Evolutionary conservation across 2,888 invertebrate genomes (phyloP).

Genomic region (Uropetala carovei): DNA sequence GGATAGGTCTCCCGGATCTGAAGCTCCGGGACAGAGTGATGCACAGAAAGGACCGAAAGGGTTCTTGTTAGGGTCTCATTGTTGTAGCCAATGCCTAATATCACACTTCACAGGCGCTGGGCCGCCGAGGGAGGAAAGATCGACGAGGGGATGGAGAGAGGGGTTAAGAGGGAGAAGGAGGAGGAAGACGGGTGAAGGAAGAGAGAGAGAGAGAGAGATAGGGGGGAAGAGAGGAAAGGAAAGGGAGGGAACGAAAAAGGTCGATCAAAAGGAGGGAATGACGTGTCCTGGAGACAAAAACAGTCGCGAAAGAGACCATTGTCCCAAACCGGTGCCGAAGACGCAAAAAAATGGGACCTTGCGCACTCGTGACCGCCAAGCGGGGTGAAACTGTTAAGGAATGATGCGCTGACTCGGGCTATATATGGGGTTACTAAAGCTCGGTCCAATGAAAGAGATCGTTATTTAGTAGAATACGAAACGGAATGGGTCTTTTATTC

Average conservation of each 20-base stretch:
- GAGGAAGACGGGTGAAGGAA: background rate
- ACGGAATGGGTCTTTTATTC: background rate
- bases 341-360: constrained; percentile 31
- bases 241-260: constrained; percentile 43
- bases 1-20: background rate
- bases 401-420: background rate
- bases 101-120: constrained; percentile 57
- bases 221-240: background rate
- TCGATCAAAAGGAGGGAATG: constrained; percentile 38
- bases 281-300: constrained; percentile 53
- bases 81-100: constrained; percentile 63
- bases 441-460: background rate
- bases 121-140: constrained; percentile 28
- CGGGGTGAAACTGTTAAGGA: background rate
- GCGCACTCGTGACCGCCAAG: constrained; percentile 2
- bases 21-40: constrained; percentile 18
- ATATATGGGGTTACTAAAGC: background rate
- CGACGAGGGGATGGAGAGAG: background rate
- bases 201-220: background rate
- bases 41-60: constrained; percentile 51
- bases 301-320: constrained; percentile 7
- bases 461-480: background rate
- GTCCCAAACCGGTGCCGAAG: constrained; percentile 30
- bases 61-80: constrained; percentile 62
- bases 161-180: background rate